A percentile compares a stretch with the other conserved stretches of the same genome.
These are phyloP conservation scores for Myocastor coypus DNA, from an alignment of 2,113 vertebrate genomes.

Conservation along the genomic window DNA sequence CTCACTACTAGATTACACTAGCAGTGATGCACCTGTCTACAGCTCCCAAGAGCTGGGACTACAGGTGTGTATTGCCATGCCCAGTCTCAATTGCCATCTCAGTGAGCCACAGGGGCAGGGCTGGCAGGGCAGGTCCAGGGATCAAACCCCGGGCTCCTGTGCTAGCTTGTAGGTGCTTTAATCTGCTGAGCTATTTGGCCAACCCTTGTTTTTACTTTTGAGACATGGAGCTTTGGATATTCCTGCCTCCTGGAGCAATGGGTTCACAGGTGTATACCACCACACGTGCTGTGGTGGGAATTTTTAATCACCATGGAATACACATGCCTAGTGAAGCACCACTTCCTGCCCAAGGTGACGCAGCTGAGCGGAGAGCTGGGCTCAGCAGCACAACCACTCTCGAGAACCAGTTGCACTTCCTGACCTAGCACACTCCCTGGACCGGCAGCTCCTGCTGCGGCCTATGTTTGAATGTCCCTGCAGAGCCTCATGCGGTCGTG, in stretches of 20 bases:
- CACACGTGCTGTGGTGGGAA: neutral
- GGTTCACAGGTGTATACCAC: neutral
- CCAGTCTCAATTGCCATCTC: too few relatives aligned
- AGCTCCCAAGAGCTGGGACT: too few relatives aligned
- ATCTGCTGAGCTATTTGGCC: too few relatives aligned
- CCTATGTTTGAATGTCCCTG: neutral
- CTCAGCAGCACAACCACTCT: neutral
- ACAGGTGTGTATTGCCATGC: too few relatives aligned
- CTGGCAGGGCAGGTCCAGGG: too few relatives aligned
- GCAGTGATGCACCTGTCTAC: too few relatives aligned
- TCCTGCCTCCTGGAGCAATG: neutral
- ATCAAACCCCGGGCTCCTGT: too few relatives aligned
- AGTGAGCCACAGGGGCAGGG: too few relatives aligned
- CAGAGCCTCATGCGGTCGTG: neutral
- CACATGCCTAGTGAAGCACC: neutral
- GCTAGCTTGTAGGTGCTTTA: too few relatives aligned
- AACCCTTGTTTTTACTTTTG: neutral
- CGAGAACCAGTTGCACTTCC: neutral
- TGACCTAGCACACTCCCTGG: neutral
- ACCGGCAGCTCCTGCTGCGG: neutral
- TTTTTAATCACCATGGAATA: neutral
- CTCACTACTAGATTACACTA: too few relatives aligned
- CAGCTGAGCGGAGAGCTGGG: neutral
- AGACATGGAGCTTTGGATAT: neutral
- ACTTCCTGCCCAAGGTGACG: too few relatives aligned